These are phyloP conservation scores for Tricholauxania praeusta DNA, from an alignment of 2,888 invertebrate genomes.

Conservation along the genomic window DNA sequence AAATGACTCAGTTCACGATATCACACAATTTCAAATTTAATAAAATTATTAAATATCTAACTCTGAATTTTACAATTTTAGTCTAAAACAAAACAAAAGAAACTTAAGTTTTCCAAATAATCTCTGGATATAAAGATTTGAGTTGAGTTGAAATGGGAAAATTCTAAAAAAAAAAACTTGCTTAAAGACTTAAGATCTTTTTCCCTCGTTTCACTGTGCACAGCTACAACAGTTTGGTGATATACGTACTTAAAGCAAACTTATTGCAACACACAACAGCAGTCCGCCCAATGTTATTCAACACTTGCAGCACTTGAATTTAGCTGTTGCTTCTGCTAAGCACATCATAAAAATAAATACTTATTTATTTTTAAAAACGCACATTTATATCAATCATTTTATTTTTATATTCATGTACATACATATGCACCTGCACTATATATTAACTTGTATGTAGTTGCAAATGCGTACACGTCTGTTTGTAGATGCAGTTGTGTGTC, in stretches of 20 bases:
- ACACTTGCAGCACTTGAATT: conserved; percentile 14
- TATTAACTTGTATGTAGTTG: conserved; percentile 35
- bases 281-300: conserved; percentile 7
- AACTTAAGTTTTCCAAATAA: too few relatives aligned
- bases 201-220: neutral
- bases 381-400: neutral
- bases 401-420: conserved; percentile 39
- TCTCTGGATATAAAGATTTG: too few relatives aligned
- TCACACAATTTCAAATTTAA: too few relatives aligned
- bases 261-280: conserved; percentile 18
- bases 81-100: too few relatives aligned
- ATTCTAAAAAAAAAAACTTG: too few relatives aligned
- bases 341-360: conserved; percentile 48
- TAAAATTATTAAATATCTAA: too few relatives aligned
- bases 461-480: conserved; percentile 26
- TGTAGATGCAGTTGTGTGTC: conserved; percentile 20
- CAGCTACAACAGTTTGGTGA: neutral
- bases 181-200: too few relatives aligned
- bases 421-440: conserved; percentile 35
- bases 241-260: neutral
- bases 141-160: too few relatives aligned
- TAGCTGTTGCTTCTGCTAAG: neutral
- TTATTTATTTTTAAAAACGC: conserved; percentile 50
- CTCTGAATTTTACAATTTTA: too few relatives aligned
- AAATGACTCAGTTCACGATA: too few relatives aligned